Conservation (phyloP, 2,113 vertebrate species). For the Psittacara wagleri region DNA sequence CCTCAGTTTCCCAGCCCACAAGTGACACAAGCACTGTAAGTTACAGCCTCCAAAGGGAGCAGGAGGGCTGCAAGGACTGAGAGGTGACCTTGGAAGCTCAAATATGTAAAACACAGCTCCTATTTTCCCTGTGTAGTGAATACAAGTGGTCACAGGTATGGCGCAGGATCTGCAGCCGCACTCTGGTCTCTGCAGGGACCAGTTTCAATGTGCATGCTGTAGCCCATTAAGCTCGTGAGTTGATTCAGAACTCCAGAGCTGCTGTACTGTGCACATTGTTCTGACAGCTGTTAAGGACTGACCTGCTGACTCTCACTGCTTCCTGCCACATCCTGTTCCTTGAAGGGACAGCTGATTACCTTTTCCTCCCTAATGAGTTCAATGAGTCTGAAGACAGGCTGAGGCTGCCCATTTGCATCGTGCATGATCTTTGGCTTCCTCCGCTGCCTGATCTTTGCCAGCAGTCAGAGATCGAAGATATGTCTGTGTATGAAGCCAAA, state of each 20-base stretch:
- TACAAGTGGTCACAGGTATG: fast-evolving
- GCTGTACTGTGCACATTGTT: not conserved
- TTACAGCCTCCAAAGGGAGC: not conserved
- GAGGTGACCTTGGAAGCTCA: not conserved
- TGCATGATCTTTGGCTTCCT: not conserved
- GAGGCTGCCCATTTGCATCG: not conserved
- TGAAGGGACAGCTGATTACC: not conserved
- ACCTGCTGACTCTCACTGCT: not conserved
- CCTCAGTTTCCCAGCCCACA: not conserved
- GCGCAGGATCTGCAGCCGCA: fast-evolving
- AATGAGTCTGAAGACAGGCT: not conserved
- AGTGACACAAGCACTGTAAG: not conserved
- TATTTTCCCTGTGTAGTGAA: not conserved
- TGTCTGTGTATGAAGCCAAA: not conserved
- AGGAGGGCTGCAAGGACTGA: not conserved
- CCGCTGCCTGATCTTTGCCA: not conserved
- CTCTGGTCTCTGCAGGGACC: not conserved
- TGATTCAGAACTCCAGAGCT: not conserved
- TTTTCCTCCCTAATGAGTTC: not conserved
- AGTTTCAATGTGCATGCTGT: not conserved
- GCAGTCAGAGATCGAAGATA: not conserved
- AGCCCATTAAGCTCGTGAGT: not conserved
- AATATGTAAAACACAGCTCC: not conserved
- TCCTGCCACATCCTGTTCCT: not conserved
- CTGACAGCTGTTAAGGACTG: not conserved